Evolutionary conservation across 2,888 invertebrate species (phyloP).

Genomic region (Auanema freiburgensis): DNA sequence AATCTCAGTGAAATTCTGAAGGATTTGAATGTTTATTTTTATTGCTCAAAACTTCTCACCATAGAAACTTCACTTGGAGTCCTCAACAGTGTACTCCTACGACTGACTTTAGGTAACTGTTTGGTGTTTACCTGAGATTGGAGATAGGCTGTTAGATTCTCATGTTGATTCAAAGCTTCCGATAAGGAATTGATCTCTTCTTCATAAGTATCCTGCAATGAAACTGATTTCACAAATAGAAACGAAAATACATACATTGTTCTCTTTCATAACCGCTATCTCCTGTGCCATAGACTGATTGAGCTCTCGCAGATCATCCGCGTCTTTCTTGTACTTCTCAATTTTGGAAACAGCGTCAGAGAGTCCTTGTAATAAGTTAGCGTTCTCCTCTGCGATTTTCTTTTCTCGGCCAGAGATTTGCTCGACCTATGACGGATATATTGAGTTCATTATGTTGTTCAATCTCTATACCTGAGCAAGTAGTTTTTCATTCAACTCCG

Average conservation of each 20-base stretch:
- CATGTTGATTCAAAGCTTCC: slow-evolving; percentile 27
- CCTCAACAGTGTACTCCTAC: slow-evolving; percentile 33
- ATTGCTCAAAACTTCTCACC: slow-evolving; percentile 1
- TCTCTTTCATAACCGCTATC: slow-evolving; percentile 16
- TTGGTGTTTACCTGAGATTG: slow-evolving; percentile 44
- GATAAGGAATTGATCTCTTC: slow-evolving; percentile 23
- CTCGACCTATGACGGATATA: not conserved
- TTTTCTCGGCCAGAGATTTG: slow-evolving; percentile 10
- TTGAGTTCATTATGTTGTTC: not conserved
- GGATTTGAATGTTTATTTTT: not conserved
- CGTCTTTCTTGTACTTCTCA: slow-evolving; percentile 33
- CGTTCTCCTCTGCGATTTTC: slow-evolving; percentile 9
- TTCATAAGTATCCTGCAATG: slow-evolving; percentile 6
- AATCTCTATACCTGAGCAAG: slow-evolving; percentile 22
- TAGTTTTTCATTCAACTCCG: slow-evolving; percentile 27
- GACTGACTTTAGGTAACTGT: slow-evolving; percentile 43
- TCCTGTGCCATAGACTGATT: slow-evolving; percentile 24
- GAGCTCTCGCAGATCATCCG: slow-evolving; percentile 28
- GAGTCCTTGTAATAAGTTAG: slow-evolving; percentile 24
- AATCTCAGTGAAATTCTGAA: slow-evolving; percentile 1
- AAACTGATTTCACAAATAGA: not conserved
- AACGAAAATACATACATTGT: slow-evolving; percentile 14
- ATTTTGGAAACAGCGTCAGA: slow-evolving; percentile 39
- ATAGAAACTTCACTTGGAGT: slow-evolving; percentile 28
- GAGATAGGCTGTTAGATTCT: slow-evolving; percentile 33